phyloP scores from a whole-genome alignment of 1,140 invertebrate species.

The Lasioglossum albipes region DNA sequence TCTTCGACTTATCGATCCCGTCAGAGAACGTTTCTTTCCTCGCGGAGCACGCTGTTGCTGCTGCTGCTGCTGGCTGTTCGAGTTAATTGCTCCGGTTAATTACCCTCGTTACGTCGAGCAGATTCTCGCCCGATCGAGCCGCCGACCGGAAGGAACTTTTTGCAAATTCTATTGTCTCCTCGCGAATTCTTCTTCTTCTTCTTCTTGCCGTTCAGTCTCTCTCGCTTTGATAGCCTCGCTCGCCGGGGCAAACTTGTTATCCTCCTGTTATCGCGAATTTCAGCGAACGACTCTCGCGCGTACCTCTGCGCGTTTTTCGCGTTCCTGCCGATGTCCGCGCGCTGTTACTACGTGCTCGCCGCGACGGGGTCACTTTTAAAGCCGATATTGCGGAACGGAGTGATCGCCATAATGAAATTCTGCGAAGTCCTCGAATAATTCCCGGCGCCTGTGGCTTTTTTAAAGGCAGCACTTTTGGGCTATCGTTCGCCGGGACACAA shows the following conservation, averaged over 20 bases:
- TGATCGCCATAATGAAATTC: slow-evolving; percentile 10
- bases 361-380: slow-evolving; percentile 38
- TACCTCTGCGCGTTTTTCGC: slow-evolving; percentile 13
- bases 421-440: background rate
- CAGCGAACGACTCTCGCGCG: too few species aligned
- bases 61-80: background rate
- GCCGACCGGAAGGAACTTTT: background rate
- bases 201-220: too few species aligned
- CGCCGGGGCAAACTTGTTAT: background rate
- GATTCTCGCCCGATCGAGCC: background rate
- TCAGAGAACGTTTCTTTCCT: slow-evolving; percentile 16
- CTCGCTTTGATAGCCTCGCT: too few species aligned
- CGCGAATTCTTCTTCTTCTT: background rate
- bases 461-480: too few species aligned
- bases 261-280: background rate
- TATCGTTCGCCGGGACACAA: too few species aligned
- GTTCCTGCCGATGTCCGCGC: background rate
- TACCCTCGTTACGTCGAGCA: background rate
- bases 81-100: slow-evolving; percentile 15
- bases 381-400: slow-evolving; percentile 33
- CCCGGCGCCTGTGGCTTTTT: background rate
- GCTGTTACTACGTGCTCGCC: slow-evolving; percentile 39
- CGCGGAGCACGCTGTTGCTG: background rate
- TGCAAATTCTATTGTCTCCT: background rate
- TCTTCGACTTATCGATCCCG: slow-evolving; percentile 19